These are phyloP conservation scores for Vidua macroura DNA, from an alignment of 2,113 vertebrate species.

Conservation along the genomic window DNA sequence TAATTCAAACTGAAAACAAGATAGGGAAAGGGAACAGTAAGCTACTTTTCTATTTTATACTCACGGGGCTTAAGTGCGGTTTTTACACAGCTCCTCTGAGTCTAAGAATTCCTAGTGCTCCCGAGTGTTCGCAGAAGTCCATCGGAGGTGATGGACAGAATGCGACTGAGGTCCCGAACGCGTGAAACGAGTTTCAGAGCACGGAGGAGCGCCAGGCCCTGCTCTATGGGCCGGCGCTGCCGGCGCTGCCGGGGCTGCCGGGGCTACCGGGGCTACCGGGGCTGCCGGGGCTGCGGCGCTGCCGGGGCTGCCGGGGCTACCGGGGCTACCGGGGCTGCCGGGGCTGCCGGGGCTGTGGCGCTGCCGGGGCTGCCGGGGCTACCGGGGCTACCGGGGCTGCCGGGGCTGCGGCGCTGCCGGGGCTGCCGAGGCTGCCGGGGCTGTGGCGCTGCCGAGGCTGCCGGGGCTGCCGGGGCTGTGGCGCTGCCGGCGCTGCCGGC, in stretches of 20 bases:
- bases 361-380: too few relatives aligned
- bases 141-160: neutral
- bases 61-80: accelerated
- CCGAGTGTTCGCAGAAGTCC: neutral
- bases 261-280: too few relatives aligned
- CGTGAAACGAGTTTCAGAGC: neutral
- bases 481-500: neutral
- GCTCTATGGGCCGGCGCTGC: accelerated
- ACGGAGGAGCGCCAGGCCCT: neutral
- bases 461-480: neutral
- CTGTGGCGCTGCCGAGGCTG: neutral
- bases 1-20: neutral
- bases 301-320: too few relatives aligned
- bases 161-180: neutral
- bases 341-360: neutral
- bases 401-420: neutral
- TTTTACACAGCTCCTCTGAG: neutral
- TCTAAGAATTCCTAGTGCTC: accelerated
- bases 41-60: neutral
- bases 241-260: too few relatives aligned
- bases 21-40: neutral
- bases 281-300: too few relatives aligned
- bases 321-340: too few relatives aligned
- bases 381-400: neutral
- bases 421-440: too few relatives aligned